Conservation (phyloP, 2,797 vertebrate genomes). For the Eptatretus atami region DNA sequence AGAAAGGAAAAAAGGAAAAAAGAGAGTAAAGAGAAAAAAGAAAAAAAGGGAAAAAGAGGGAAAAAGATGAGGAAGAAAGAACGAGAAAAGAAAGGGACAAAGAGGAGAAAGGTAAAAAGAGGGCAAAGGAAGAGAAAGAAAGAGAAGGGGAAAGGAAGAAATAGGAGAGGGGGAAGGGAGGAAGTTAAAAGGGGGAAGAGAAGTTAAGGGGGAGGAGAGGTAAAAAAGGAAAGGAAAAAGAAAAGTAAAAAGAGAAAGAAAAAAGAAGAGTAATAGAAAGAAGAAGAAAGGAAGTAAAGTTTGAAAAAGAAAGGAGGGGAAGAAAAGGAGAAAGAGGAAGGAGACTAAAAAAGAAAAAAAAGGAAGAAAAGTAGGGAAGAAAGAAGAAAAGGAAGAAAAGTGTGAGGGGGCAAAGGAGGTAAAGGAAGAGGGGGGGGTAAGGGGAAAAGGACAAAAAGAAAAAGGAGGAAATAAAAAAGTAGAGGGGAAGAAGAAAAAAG, state of each 20-base stretch:
- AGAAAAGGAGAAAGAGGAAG: too few relatives aligned
- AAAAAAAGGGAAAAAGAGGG: neutral
- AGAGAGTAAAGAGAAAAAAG: too few relatives aligned
- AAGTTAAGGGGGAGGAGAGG: neutral
- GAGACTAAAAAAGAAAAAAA: too few relatives aligned
- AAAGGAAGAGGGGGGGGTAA: neutral
- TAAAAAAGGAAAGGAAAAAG: neutral
- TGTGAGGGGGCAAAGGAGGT: neutral
- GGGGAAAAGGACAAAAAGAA: neutral
- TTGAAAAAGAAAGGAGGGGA: too few relatives aligned
- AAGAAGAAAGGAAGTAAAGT: too few relatives aligned
- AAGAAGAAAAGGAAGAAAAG: neutral
- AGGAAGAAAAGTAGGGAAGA: neutral
- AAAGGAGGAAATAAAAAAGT: too few relatives aligned
- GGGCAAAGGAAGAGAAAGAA: neutral
- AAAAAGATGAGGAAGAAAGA: neutral
- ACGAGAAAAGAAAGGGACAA: neutral
- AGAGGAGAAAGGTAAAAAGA: neutral
- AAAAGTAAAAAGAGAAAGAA: neutral
- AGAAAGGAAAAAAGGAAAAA: too few relatives aligned
- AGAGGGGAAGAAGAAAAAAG: too few relatives aligned
- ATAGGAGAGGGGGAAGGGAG: too few relatives aligned
- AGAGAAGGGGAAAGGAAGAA: neutral
- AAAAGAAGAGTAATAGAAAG: neutral
- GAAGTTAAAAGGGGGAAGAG: neutral